Evolutionary conservation across 2,797 vertebrate species (phyloP), one percentile per base, ranked within the genome.

Genomic region (Sebastes jordani): DNA sequence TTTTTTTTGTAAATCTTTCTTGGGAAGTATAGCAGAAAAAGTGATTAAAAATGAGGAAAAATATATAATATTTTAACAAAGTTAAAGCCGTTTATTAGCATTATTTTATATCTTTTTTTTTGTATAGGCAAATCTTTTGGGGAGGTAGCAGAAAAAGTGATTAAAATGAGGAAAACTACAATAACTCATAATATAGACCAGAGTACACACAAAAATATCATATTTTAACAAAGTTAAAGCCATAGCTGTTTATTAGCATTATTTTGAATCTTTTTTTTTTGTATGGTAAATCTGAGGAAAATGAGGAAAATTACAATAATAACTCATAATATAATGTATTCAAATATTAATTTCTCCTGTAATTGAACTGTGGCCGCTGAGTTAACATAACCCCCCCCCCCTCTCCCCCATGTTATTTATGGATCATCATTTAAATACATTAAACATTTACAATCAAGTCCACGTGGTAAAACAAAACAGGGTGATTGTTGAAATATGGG

Each of bases 371-470:
- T 56, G 14, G n/a, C 29, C 68, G 38, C 52, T 11, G 52, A 38
- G 27, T 84, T 55, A 4, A 32, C 16, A 69, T 58, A 9, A 38
- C 20, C 4, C 6, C 27, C 20, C 4, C 6, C 27, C 0, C 4
- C n/a, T 7, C 52, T 1, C 20, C 49, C 13, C 38, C 27, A 13
- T 60, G 58, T 76, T 80, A 78, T 71, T 74, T 84, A 78, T 83
- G 82, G 71, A 32, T 77, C 70, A 86, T 66, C 72, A 77, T 85
- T 82, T 84, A 59, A 86, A 83, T 11, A 52, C 75, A 76, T 71
- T 68, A 71, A 77, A 77, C 13, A 66, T 81, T 82, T 76, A 79
- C 58, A 38, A 25, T 63, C 58, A 63, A 63, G 78, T 76, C 66
- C 46, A 63, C 70, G 23, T 54, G 38, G 60, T 71, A 69, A 80